Conservation (phyloP, 1,140 invertebrate species). For the Diprion similis region DNA sequence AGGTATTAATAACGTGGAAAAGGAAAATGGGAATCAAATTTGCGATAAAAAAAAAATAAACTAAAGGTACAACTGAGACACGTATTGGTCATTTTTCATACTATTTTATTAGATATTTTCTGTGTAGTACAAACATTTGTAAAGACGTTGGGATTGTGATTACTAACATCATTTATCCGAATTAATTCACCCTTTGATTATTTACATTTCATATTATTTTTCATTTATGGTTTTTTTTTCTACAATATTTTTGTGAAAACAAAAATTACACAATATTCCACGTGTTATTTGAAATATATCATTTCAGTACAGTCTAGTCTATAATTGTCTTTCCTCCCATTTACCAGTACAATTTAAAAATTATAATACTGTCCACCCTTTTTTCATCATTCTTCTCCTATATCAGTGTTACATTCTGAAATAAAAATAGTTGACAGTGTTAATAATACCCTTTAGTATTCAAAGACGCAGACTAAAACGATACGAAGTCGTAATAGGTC, state of each 20-base stretch:
- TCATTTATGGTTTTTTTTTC: not conserved
- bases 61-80: no score
- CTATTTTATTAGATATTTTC: conserved; percentile 1
- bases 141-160: not conserved
- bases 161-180: not conserved
- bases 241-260: not conserved
- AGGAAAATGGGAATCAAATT: not conserved
- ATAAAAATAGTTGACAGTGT: no score
- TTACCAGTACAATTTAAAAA: not conserved
- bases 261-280: not conserved
- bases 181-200: not conserved
- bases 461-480: no score
- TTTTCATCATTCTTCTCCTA: not conserved
- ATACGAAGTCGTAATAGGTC: no score
- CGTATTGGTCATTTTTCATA: not conserved
- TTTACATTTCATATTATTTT: not conserved
- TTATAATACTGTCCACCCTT: not conserved
- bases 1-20: not conserved
- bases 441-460: no score
- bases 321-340: not conserved
- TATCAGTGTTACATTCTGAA: no score
- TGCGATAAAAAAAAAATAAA: no score
- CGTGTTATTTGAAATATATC: not conserved
- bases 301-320: not conserved
- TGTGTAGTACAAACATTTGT: conserved; percentile 2